Evolutionary conservation across 2,797 vertebrate genomes (phyloP).

Genomic region (Okamejei kenojei): DNA sequence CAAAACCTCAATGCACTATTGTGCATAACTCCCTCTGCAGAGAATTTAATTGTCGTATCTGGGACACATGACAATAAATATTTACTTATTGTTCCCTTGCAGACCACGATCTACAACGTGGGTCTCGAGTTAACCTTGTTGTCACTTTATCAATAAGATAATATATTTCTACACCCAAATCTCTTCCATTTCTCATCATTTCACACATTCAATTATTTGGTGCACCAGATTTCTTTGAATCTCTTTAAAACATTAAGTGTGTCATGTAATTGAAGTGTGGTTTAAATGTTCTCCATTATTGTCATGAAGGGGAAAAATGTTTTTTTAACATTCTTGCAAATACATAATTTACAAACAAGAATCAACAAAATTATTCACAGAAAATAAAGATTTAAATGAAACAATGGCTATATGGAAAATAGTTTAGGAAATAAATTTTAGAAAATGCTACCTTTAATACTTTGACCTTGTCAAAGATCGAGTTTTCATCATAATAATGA

Average conservation of each 20-base stretch:
- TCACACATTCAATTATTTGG: constrained; percentile 1
- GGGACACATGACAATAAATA: neutral
- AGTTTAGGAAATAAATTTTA: constrained; percentile 54
- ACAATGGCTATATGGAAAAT: constrained; percentile 46
- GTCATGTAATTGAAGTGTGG: neutral
- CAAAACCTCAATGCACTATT: neutral
- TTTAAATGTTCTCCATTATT: neutral
- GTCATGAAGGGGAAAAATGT: no score
- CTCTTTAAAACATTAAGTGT: neutral
- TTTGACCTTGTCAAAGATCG: constrained; percentile 50
- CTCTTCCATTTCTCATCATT: neutral
- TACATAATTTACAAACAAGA: neutral
- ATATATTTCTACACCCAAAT: neutral
- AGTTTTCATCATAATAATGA: constrained; percentile 49
- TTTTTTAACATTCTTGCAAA: neutral
- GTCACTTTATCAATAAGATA: neutral
- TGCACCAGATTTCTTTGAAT: neutral
- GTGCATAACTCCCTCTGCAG: neutral
- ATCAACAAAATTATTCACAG: neutral
- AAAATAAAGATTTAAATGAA: constrained; percentile 43
- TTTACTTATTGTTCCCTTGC: neutral
- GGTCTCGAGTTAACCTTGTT: neutral
- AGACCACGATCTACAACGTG: neutral
- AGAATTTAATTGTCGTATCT: no score
- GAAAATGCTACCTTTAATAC: constrained; percentile 48